A percentile compares a stretch with the other conserved stretches of the same genome.
Evolutionary conservation across 1,140 invertebrate genomes (phyloP).

Genomic region (Asbolus verrucosus): DNA sequence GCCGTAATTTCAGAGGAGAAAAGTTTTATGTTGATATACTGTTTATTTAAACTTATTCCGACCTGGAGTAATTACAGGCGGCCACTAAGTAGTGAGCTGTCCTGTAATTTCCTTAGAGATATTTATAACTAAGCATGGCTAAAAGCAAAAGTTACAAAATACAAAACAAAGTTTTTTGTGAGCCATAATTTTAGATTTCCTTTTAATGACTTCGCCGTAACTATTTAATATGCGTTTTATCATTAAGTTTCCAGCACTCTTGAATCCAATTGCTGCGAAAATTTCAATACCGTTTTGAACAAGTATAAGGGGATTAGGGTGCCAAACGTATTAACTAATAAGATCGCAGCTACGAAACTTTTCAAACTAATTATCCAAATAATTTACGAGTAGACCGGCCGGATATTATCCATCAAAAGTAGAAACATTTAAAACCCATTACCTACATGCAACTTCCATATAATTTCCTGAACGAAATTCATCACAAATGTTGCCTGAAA

Average conservation of each 20-base stretch:
- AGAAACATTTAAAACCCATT: slow-evolving; percentile 47
- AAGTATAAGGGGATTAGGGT: slow-evolving; percentile 3
- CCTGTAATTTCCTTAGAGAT: slow-evolving; percentile 23
- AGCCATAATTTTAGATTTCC: not conserved
- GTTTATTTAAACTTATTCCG: slow-evolving; percentile 44
- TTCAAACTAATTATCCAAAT: slow-evolving; percentile 36
- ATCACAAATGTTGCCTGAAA: slow-evolving; percentile 34
- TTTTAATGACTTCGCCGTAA: not conserved
- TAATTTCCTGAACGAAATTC: slow-evolving; percentile 43
- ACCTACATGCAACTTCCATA: slow-evolving; percentile 45
- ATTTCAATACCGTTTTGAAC: no score
- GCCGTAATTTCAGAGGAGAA: slow-evolving; percentile 48
- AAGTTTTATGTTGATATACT: slow-evolving; percentile 41
- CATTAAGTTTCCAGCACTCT: no score
- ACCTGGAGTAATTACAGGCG: slow-evolving; percentile 29
- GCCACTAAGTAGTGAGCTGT: slow-evolving; percentile 17
- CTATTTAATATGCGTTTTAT: no score
- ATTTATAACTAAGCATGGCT: slow-evolving; percentile 17
- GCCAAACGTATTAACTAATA: slow-evolving; percentile 30
- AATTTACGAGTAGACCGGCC: slow-evolving; percentile 38
- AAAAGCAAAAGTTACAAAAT: slow-evolving; percentile 9
- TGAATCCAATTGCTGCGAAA: no score
- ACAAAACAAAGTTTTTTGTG: slow-evolving; percentile 2
- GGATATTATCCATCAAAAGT: slow-evolving; percentile 44
- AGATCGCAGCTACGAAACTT: slow-evolving; percentile 23